Evolutionary conservation across 2,797 vertebrate genomes (phyloP).

Genomic region (Gymnoscopelus braueri): DNA sequence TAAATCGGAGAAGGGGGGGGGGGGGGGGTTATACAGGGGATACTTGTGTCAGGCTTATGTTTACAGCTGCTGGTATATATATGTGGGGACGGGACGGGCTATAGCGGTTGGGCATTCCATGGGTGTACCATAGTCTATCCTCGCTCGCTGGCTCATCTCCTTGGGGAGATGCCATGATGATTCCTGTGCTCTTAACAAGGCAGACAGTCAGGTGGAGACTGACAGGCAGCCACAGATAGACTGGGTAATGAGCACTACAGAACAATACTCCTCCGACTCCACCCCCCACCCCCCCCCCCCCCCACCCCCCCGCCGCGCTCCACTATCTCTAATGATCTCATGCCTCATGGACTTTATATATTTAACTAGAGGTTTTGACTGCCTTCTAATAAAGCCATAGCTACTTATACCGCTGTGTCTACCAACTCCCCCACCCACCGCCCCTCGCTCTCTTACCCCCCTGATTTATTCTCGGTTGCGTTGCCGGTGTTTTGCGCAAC

Average conservation of each 20-base stretch:
- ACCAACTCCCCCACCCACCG: neutral
- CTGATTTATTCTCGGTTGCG: neutral
- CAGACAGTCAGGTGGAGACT: slow-evolving; percentile 73
- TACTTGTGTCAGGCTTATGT: slow-evolving; percentile 65
- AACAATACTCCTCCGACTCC: slow-evolving; percentile 37
- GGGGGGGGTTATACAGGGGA: slow-evolving; percentile 41
- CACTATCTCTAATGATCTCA: slow-evolving; percentile 66
- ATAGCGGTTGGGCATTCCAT: slow-evolving; percentile 16
- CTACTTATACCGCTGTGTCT: slow-evolving; percentile 23
- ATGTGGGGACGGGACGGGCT: slow-evolving; percentile 43
- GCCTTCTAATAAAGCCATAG: slow-evolving; percentile 55
- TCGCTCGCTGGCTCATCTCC: slow-evolving; percentile 36
- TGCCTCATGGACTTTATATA: slow-evolving; percentile 70
- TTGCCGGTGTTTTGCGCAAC: neutral
- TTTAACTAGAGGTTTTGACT: slow-evolving; percentile 55
- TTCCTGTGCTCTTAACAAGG: slow-evolving; percentile 67
- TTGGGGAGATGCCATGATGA: slow-evolving; percentile 52
- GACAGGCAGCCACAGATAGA: slow-evolving; percentile 66
- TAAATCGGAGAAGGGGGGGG: slow-evolving; percentile 35
- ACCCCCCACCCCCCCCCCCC: slow-evolving; percentile 8
- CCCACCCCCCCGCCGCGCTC: slow-evolving; percentile 30
- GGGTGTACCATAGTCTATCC: slow-evolving; percentile 22
- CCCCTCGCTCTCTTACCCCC: neutral
- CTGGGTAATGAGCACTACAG: slow-evolving; percentile 71
- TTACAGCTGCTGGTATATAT: slow-evolving; percentile 54